Conservation (phyloP, 2,797 vertebrate genomes). For the Gymnocypris eckloni region DNA sequence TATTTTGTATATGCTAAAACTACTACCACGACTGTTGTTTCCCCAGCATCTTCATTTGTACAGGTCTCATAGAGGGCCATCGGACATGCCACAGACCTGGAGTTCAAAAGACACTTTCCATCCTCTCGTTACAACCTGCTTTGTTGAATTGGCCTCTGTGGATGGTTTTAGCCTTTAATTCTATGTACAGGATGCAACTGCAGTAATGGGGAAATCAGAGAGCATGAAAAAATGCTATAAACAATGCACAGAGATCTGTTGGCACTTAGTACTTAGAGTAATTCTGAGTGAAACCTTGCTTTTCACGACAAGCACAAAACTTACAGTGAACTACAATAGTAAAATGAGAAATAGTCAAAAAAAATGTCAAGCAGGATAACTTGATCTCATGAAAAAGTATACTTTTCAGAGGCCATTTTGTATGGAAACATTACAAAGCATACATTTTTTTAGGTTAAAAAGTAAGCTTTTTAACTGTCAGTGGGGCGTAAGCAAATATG, state of each 20-base stretch:
- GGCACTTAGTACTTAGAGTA: neutral
- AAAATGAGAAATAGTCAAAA: neutral
- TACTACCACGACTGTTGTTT: neutral
- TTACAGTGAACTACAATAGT: too few relatives aligned
- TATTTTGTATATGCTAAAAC: neutral
- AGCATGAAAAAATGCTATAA: neutral
- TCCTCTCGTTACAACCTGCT: neutral
- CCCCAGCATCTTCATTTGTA: neutral
- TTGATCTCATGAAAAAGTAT: neutral
- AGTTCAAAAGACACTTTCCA: neutral
- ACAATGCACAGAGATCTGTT: neutral
- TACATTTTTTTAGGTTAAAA: neutral
- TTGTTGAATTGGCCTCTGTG: constrained; percentile 19
- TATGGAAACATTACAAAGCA: neutral
- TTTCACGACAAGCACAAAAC: neutral
- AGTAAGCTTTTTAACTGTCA: neutral
- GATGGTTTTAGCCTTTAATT: constrained; percentile 38
- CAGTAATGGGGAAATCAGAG: neutral
- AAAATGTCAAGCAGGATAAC: neutral
- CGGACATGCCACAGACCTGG: neutral
- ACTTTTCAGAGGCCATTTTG: neutral
- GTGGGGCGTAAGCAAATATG: neutral
- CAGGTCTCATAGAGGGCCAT: neutral
- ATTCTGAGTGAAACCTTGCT: neutral
- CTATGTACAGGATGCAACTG: constrained; percentile 6